Percentiles rank a stretch among this genome's conserved stretches.
These are phyloP conservation scores for Diadromus collaris DNA, from an alignment of 2,888 invertebrate species.

Conservation along the genomic window DNA sequence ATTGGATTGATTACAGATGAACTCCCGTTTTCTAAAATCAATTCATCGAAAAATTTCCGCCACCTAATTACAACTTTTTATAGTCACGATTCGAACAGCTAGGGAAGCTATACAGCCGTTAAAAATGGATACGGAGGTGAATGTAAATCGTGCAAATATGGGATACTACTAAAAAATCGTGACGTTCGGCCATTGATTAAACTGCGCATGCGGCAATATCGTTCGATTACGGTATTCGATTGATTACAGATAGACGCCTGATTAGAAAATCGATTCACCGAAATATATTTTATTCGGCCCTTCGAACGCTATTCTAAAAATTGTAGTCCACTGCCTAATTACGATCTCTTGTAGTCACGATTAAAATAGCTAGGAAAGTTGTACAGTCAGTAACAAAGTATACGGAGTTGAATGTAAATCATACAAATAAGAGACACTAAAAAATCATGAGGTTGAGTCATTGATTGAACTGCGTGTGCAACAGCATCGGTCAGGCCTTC, in stretches of 20 bases:
- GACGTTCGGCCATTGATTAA: neutral
- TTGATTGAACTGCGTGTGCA: neutral
- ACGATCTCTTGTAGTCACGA: no score
- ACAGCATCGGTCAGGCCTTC: neutral
- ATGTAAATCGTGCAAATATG: conserved; percentile 28
- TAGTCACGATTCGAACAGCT: neutral
- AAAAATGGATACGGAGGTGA: neutral
- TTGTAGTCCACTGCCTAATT: neutral
- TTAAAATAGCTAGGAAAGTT: conserved; percentile 8
- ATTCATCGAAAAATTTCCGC: neutral
- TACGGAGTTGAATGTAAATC: conserved; percentile 6
- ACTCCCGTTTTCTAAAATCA: neutral
- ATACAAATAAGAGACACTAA: conserved; percentile 33
- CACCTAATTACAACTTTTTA: no score
- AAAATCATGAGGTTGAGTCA: neutral
- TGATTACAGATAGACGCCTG: neutral
- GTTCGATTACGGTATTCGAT: neutral
- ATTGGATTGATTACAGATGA: neutral
- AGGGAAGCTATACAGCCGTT: conserved; percentile 14
- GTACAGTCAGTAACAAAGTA: conserved; percentile 5
- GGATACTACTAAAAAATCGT: conserved; percentile 3
- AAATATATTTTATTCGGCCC: neutral
- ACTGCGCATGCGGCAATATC: neutral
- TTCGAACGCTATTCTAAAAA: neutral
- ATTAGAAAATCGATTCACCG: neutral